phyloP scores from a whole-genome alignment of 2,888 invertebrate genomes.

The Epinotia nisella region DNA sequence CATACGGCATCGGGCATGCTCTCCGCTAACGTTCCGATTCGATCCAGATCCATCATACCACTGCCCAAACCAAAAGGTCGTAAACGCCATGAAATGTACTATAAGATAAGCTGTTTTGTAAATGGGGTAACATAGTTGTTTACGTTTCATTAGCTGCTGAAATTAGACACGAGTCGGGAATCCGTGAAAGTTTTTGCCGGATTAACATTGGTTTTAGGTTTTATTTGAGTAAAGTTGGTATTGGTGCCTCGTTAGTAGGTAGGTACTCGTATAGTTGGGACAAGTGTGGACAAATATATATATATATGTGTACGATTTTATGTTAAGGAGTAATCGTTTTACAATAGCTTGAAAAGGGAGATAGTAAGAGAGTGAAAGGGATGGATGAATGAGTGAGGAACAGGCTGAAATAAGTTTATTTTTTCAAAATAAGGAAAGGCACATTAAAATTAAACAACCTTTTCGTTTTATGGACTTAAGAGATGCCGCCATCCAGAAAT shows the following conservation, averaged over 20 bases:
- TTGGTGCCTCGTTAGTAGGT: neutral
- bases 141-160: conserved; percentile 42
- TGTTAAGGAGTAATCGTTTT: too few relatives aligned
- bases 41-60: conserved; percentile 30
- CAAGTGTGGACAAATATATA: too few relatives aligned
- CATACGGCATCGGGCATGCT: conserved; percentile 16
- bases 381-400: too few relatives aligned
- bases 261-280: neutral
- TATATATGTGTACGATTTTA: too few relatives aligned
- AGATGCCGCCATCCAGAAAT: neutral
- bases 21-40: conserved; percentile 27
- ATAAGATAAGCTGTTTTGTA: conserved; percentile 20
- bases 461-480: neutral
- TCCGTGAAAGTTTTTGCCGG: conserved; percentile 14
- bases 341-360: too few relatives aligned
- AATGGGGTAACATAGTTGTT: conserved; percentile 23
- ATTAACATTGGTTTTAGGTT: conserved; percentile 25
- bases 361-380: too few relatives aligned
- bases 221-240: conserved; percentile 10
- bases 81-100: neutral
- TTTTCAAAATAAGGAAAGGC: neutral
- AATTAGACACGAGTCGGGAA: conserved; percentile 34
- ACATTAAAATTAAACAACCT: neutral
- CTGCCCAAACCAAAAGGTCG: neutral
- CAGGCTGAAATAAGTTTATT: too few relatives aligned